Evolutionary conservation across 2,888 invertebrate species (phyloP).

Genomic region (Epinotia bilunana): DNA sequence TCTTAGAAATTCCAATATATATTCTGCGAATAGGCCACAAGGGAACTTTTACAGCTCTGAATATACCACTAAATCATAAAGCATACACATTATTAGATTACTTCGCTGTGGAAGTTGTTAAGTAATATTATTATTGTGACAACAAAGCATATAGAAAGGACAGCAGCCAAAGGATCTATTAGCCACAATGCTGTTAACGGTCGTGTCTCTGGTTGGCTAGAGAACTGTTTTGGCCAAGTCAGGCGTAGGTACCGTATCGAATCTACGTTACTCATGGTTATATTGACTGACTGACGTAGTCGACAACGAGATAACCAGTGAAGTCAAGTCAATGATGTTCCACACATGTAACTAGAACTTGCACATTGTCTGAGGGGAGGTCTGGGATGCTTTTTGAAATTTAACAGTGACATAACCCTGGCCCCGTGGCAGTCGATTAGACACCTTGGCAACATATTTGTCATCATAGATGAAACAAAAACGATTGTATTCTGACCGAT

Average conservation of each 20-base stretch:
- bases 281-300: slow-evolving; percentile 9
- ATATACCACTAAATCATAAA: neutral
- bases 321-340: neutral
- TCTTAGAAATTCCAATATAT: neutral
- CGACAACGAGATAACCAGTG: neutral
- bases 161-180: slow-evolving; percentile 4
- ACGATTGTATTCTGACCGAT: too few species aligned
- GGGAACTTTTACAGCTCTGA: neutral
- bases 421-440: too few species aligned
- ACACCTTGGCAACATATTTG: too few species aligned
- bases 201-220: neutral
- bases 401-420: too few species aligned
- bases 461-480: too few species aligned
- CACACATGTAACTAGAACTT: neutral
- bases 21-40: neutral
- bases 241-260: neutral
- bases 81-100: neutral
- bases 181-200: slow-evolving; percentile 15
- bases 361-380: too few species aligned
- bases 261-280: neutral
- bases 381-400: too few species aligned
- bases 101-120: neutral
- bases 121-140: neutral
- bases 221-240: slow-evolving; percentile 6
- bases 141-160: slow-evolving; percentile 1